These are phyloP conservation scores for Oenanthe melanoleuca DNA, from an alignment of 2,113 vertebrate genomes.

Conservation along the genomic window DNA sequence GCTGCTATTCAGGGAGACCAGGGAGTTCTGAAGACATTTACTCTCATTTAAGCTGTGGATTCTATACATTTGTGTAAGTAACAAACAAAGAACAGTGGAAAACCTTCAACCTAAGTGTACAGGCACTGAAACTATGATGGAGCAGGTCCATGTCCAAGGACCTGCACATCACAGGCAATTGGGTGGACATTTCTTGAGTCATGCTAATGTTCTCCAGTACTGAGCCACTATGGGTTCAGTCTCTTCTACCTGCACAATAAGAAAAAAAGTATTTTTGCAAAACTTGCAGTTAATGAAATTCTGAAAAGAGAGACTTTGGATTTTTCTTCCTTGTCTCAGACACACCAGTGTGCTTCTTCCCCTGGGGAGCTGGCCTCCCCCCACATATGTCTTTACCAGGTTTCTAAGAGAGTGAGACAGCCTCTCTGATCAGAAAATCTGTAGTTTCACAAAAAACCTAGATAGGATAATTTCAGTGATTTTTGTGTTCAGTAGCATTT, in stretches of 20 bases:
- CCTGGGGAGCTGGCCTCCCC: background rate
- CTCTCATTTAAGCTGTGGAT: background rate
- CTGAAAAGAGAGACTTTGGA: background rate
- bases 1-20: background rate
- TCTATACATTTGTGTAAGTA: background rate
- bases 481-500: background rate
- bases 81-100: background rate
- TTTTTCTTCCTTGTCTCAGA: background rate
- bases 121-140: rapidly evolving
- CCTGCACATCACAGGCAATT: background rate
- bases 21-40: background rate
- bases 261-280: background rate
- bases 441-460: background rate
- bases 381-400: background rate
- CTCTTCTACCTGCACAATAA: background rate
- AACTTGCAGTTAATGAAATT: background rate
- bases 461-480: background rate
- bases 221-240: background rate
- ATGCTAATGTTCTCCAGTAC: background rate
- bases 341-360: background rate
- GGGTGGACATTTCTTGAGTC: background rate
- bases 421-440: background rate
- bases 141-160: background rate
- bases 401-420: background rate
- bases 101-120: background rate